phyloP scores from a whole-genome alignment of 2,797 vertebrate genomes.

The Masticophis lateralis region DNA sequence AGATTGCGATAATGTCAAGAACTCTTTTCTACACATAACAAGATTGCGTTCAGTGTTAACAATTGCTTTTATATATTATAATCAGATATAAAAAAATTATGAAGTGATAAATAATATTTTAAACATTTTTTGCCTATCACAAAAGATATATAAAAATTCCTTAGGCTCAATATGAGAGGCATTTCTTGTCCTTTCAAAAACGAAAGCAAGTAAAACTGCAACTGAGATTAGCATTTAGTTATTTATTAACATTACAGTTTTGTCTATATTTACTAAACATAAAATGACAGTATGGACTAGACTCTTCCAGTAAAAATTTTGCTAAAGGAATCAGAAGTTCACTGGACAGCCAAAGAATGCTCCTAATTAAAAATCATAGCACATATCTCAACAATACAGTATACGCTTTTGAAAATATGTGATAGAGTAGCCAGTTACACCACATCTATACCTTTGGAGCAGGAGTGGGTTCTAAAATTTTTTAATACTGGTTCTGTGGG shows the following conservation, averaged over 20 bases:
- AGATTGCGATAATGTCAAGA: neutral
- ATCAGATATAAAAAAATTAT: neutral
- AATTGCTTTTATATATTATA: neutral
- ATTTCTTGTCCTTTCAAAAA: conserved; percentile 3
- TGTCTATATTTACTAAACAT: conserved; percentile 32
- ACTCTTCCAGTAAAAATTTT: neutral
- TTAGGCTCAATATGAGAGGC: neutral
- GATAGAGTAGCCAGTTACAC: neutral
- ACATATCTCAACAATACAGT: neutral
- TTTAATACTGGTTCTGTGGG: too few relatives aligned
- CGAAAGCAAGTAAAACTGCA: conserved; percentile 39
- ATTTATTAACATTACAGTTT: conserved; percentile 54
- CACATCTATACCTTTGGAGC: neutral
- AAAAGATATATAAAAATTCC: neutral
- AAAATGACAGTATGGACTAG: neutral
- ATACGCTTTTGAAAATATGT: neutral
- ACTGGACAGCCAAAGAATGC: conserved; percentile 1
- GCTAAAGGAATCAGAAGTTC: neutral
- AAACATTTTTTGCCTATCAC: neutral
- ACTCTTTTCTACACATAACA: neutral
- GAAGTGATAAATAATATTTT: neutral
- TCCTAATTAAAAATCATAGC: neutral
- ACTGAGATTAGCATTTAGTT: neutral
- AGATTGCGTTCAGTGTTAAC: neutral
- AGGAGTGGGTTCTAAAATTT: too few relatives aligned